These are phyloP conservation scores for Leucophenga montana DNA, from an alignment of 2,888 invertebrate species.

Conservation along the genomic window DNA sequence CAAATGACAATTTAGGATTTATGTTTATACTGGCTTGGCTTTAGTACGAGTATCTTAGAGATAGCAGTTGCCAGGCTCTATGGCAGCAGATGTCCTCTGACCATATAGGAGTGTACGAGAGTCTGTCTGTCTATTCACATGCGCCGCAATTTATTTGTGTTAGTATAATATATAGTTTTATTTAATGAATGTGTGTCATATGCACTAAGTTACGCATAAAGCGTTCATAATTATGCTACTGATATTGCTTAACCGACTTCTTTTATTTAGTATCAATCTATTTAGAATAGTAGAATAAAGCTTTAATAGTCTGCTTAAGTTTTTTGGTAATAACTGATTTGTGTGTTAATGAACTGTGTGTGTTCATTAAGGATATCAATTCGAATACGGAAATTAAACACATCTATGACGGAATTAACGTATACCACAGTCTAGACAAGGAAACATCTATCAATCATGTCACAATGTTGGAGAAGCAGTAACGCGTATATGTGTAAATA, in stretches of 20 bases:
- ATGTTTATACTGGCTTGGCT: constrained; percentile 40
- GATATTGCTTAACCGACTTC: background rate
- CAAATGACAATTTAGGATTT: constrained; percentile 66
- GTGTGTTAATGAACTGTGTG: no score
- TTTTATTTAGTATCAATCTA: no score
- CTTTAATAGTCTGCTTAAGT: background rate
- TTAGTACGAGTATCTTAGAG: background rate
- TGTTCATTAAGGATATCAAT: background rate
- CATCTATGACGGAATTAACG: no score
- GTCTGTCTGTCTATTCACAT: constrained; percentile 1
- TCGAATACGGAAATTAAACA: background rate
- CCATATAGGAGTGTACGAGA: background rate
- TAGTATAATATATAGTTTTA: constrained; percentile 24
- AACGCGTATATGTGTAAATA: no score
- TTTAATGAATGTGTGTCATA: constrained; percentile 26
- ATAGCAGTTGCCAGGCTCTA: background rate
- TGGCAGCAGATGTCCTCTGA: background rate
- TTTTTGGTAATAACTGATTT: no score
- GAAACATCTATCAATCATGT: no score
- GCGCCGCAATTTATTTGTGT: constrained; percentile 21
- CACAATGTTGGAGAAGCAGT: no score
- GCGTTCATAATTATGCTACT: constrained; percentile 13
- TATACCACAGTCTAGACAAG: no score
- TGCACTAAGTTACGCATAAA: constrained; percentile 21
- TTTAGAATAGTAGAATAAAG: no score